Evolutionary conservation across 2,888 invertebrate species (phyloP), one percentile per base, ranked within the genome.

Genomic region (Netelia virgata): DNA sequence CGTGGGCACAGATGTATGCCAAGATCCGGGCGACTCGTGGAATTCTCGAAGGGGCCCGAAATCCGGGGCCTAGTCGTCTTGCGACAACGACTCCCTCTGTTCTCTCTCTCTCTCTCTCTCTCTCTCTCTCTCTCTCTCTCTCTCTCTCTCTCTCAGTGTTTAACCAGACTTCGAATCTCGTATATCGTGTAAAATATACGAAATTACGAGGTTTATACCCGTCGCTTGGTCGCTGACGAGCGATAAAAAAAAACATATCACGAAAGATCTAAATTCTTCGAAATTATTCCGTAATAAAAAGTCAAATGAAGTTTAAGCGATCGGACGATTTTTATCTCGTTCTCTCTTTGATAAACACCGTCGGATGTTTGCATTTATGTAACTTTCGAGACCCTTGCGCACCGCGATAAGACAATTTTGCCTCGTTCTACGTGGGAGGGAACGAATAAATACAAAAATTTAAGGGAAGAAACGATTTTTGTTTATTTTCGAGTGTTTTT

Each of bases 41-140:
- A 82, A 82, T 82, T 84, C 73, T 74, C 57, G 18, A 57, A 57
- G 69, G 36, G 18, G 43, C 8, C 50, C 20, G 66, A 16, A 23
- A 6, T 6, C 6, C 36, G 5, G 36, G 28, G 28, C 28, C 36
- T 36, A 9, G 8, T 10, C 20, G 5, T 41, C 68, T 28, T 5
- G n/a, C 53, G 16, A 83, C 83, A 79, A 75, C 68, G 79, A 73
- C 41, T 61, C 55, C 43, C 53, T 78, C 53, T 83, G 78, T 83
- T 79, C 74, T 10, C 57, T 74, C 63, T 70, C 57, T 36, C 53
- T 53, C 36, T 50, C 59, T 64, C 10, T 14, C 28, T 63, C 11
- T 47, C 43, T 41, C 36, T 10, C 47, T 3, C 14, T 47, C 14
- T 10, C 14, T 3, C 9, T 47, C 47, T 23, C 3, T 28, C 28